Evolutionary conservation across 2,888 invertebrate genomes (phyloP).

Genomic region (Orthosia gracilis): DNA sequence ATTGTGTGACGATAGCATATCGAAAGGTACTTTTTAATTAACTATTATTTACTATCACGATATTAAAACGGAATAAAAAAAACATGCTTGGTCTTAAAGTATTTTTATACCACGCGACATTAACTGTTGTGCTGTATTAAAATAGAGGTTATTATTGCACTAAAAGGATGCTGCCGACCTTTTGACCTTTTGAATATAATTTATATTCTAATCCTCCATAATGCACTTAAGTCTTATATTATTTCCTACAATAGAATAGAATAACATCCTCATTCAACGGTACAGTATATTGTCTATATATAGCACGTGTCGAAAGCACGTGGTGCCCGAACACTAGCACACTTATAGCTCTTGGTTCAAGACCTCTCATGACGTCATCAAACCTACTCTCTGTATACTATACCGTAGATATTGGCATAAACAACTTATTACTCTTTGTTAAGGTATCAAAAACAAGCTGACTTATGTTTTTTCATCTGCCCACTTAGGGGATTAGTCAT

Average conservation of each 20-base stretch:
- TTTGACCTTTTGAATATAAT: not conserved
- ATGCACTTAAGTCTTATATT: not conserved
- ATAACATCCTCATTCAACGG: conserved; percentile 37
- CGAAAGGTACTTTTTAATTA: not conserved
- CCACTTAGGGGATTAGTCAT: conserved; percentile 15
- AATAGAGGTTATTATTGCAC: not conserved
- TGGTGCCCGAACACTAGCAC: conserved; percentile 47
- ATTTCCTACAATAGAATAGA: conserved; percentile 21
- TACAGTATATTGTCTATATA: conserved; percentile 12
- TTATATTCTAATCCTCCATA: conserved; percentile 8
- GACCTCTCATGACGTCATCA: conserved; percentile 62
- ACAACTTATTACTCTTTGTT: conserved; percentile 2
- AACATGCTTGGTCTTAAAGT: not conserved
- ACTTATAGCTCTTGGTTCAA: conserved; percentile 59
- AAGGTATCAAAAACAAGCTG: conserved; percentile 33
- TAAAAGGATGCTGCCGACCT: conserved; percentile 14
- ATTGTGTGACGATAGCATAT: conserved; percentile 11
- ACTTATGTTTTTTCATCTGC: conserved; percentile 12
- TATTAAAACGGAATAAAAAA: not conserved
- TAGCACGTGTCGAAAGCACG: conserved; percentile 60
- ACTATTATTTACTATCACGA: conserved; percentile 14
- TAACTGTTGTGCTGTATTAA: conserved; percentile 1
- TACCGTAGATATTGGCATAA: conserved; percentile 24
- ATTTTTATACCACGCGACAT: not conserved
- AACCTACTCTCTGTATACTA: conserved; percentile 28